Percentiles rank a stretch among this genome's conserved stretches.
Evolutionary conservation across 2,888 invertebrate genomes (phyloP).

Genomic region (Tachina grossa): DNA sequence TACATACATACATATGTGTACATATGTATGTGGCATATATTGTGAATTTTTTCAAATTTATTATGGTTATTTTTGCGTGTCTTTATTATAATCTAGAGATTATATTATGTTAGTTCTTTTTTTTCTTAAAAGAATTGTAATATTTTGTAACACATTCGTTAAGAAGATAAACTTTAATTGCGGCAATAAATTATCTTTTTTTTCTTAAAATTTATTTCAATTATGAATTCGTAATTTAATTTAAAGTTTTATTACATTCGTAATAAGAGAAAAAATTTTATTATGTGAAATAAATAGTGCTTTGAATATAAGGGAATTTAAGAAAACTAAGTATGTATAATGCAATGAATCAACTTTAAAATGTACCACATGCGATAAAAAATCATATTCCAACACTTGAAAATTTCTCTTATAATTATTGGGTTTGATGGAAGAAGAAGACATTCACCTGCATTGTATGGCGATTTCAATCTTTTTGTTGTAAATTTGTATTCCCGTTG

Average conservation of each 20-base stretch:
- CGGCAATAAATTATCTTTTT: constrained; percentile 29
- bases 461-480: too few species aligned
- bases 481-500: too few species aligned
- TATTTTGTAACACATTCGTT: constrained; percentile 45
- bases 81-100: constrained; percentile 2
- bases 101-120: neutral
- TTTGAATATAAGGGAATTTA: neutral
- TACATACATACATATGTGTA: too few species aligned
- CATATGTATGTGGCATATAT: neutral
- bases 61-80: constrained; percentile 34
- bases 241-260: constrained; percentile 38
- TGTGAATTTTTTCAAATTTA: constrained; percentile 12
- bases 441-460: too few species aligned
- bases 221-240: constrained; percentile 6
- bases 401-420: too few species aligned
- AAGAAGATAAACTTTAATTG: constrained; percentile 54
- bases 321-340: too few species aligned
- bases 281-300: neutral
- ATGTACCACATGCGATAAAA: too few species aligned
- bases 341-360: too few species aligned
- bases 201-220: neutral
- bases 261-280: neutral
- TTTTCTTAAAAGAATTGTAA: constrained; percentile 26
- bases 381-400: too few species aligned
- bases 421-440: too few species aligned